phyloP scores from a whole-genome alignment of 2,113 vertebrate species.

The Geococcyx californianus region DNA sequence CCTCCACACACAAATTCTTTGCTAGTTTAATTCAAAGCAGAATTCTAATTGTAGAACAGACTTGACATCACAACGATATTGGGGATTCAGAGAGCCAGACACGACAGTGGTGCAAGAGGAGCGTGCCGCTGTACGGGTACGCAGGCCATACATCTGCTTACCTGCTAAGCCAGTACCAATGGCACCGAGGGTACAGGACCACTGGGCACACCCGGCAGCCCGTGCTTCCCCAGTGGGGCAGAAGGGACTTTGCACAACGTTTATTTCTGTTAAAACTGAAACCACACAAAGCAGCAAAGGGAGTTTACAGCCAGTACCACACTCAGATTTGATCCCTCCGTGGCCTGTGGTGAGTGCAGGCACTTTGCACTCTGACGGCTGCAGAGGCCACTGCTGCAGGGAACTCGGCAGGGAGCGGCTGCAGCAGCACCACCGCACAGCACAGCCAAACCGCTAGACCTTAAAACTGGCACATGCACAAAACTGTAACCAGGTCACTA shows the following conservation, averaged over 20 bases:
- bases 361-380: neutral
- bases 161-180: neutral
- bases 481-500: neutral
- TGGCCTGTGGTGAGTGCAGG: neutral
- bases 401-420: neutral
- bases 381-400: neutral
- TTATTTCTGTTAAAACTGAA: neutral
- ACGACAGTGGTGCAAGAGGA: fast-evolving
- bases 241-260: fast-evolving
- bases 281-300: neutral
- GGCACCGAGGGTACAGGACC: fast-evolving
- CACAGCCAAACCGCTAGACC: neutral
- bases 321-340: neutral
- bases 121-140: too few relatives aligned
- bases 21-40: neutral
- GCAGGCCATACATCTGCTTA: too few relatives aligned
- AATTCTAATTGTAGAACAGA: neutral
- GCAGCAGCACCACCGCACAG: neutral
- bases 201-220: neutral
- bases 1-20: fast-evolving
- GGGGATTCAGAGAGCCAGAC: fast-evolving
- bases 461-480: neutral
- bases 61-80: fast-evolving
- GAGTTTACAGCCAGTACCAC: fast-evolving
- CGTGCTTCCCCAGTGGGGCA: neutral